Base-by-base conservation (phyloP, 2,797 vertebrate species). In the Poliocrania exsul region DNA sequence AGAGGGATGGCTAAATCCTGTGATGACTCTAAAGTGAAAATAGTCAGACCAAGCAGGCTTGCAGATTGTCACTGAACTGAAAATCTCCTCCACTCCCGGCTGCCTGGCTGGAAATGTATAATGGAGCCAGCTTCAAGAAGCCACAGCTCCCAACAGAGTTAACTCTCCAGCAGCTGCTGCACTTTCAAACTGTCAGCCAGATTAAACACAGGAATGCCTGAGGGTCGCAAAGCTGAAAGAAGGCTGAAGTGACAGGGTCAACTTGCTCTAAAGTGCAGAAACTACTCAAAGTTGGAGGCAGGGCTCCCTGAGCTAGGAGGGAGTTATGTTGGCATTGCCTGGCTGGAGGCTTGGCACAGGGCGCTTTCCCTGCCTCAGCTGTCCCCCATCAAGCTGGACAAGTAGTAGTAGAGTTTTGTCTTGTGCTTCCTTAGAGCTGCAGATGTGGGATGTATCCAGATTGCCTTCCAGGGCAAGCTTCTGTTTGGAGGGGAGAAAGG, bases 11-110 rank as follows among this genome's bases (percentile, higher is more conserved):
- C 79, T 74, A 67, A 95, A 96, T 77, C 46, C 80, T 72, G 75
- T 81, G 86, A 86, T 25, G 31, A 90, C 67, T 93, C 28, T 66
- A 51, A 51, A 67, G 57, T 95, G 97, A 94, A 92, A 92, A 86
- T 5, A 82, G 70, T 79, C 94, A 96, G 87, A 84, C 47, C 5
- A 5, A 92, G 60, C 3, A 1, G 70, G 69, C 91, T 84, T 70
- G 67, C 73, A 40, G 83, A 86, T 70, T 87, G 74, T 71, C 70
- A 78, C 65, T 6, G 4, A 82, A 58, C 50, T 12, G 24, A 96
- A 91, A 91, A 87, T 40, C 44, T 80, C 89, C 53, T 80, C 69
- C 54, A 66, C 8, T 16, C 29, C 12, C 18, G 9, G 25, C 38
- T 66, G 80, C 44, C 71, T 1, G 1, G 38, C 56, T 66, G 42